Conservation (phyloP, 2,888 invertebrate genomes). For the Pterobdella sp. region DNA sequence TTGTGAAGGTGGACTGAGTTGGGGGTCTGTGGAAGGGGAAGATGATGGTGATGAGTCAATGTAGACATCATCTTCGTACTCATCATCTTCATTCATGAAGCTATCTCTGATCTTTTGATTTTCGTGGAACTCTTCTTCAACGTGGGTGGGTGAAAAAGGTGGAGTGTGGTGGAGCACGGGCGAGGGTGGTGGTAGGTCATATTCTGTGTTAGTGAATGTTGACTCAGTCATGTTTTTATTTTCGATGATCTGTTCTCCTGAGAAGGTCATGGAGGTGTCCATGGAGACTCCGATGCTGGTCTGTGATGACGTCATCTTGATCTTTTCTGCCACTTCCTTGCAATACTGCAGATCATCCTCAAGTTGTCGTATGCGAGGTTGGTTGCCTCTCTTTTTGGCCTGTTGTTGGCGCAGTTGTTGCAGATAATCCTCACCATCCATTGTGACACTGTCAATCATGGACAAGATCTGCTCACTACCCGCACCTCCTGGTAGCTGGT, state of each 20-base stretch:
- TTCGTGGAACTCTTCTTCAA: neutral
- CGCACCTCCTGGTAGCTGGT: constrained; percentile 19
- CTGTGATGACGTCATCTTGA: constrained; percentile 18
- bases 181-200: constrained; percentile 15
- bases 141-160: neutral
- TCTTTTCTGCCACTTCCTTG: constrained; percentile 2
- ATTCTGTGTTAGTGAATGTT: neutral
- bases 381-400: neutral
- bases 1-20: neutral
- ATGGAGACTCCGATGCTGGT: neutral
- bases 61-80: constrained; percentile 26
- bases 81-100: constrained; percentile 7
- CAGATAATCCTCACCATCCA: constrained; percentile 13
- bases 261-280: neutral
- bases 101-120: neutral
- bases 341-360: constrained; percentile 17
- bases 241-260: neutral
- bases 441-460: constrained; percentile 14
- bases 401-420: neutral
- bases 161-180: too few species aligned
- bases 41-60: constrained; percentile 15
- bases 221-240: constrained; percentile 4
- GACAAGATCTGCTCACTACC: constrained; percentile 24
- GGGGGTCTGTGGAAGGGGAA: constrained; percentile 4
- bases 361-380: neutral